Evolutionary conservation across 2,113 vertebrate species (phyloP).

Genomic region (Stictonetta naevosa): DNA sequence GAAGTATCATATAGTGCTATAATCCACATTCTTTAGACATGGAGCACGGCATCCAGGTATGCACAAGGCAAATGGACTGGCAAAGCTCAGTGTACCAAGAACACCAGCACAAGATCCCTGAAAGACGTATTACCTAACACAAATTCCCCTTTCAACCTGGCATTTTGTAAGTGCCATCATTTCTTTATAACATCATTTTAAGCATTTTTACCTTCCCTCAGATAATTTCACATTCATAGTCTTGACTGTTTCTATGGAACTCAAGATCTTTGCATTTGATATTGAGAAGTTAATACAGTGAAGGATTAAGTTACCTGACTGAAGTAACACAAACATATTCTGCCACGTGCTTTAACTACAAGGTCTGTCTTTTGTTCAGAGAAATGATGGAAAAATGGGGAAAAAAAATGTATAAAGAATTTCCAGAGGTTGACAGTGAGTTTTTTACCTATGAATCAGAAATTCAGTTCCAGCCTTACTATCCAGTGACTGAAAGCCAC

Average conservation of each 20-base stretch:
- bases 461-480: constrained; percentile 3
- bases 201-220: neutral
- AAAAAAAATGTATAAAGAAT: constrained; percentile 1
- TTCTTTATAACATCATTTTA: neutral
- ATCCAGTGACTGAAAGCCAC: neutral
- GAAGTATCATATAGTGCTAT: neutral
- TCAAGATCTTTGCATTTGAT: neutral
- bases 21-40: neutral
- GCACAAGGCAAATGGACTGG: neutral
- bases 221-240: neutral
- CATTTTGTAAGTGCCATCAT: neutral
- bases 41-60: neutral
- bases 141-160: neutral
- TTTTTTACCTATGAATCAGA: constrained; percentile 25
- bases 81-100: neutral
- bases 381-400: neutral
- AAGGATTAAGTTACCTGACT: neutral
- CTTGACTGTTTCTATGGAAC: neutral
- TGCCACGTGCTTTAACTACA: neutral
- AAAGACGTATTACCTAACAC: neutral
- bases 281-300: neutral
- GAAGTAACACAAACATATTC: neutral
- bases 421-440: neutral
- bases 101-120: neutral
- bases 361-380: neutral